Conservation (phyloP, 2,888 invertebrate genomes). For the Hipparchia semele region DNA sequence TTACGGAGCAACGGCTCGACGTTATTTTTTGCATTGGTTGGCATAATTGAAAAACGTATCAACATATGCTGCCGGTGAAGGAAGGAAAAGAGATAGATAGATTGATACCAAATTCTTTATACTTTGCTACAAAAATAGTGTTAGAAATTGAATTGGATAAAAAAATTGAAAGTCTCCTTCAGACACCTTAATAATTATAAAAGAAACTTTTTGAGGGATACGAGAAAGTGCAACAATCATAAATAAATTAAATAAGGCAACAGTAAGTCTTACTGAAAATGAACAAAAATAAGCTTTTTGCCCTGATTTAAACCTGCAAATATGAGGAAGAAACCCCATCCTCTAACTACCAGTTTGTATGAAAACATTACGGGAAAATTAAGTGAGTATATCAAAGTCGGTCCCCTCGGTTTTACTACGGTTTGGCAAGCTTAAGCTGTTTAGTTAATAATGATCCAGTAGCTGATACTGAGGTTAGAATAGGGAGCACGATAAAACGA, state of each 20-base stretch:
- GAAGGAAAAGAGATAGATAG: neutral
- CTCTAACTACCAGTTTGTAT: neutral
- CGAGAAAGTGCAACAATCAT: no score
- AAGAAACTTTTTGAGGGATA: neutral
- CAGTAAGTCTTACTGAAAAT: no score
- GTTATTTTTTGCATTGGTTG: no score
- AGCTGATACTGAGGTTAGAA: neutral
- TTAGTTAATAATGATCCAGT: conserved; percentile 21
- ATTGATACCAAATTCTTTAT: no score
- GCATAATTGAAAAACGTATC: no score
- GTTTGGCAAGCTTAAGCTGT: conserved; percentile 13
- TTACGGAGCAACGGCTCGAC: no score
- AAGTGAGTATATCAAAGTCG: neutral
- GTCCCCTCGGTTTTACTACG: conserved; percentile 12
- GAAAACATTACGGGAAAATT: conserved; percentile 10
- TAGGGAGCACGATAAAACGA: neutral
- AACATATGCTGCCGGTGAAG: neutral
- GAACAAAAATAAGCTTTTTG: no score
- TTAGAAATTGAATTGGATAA: neutral
- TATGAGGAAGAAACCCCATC: neutral
- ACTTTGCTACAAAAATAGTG: neutral
- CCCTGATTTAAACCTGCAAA: neutral
- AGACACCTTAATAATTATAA: neutral
- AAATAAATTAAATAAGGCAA: no score
- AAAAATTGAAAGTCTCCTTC: neutral